phyloP scores from a whole-genome alignment of 2,113 vertebrate species.

The Pavo muticus region DNA sequence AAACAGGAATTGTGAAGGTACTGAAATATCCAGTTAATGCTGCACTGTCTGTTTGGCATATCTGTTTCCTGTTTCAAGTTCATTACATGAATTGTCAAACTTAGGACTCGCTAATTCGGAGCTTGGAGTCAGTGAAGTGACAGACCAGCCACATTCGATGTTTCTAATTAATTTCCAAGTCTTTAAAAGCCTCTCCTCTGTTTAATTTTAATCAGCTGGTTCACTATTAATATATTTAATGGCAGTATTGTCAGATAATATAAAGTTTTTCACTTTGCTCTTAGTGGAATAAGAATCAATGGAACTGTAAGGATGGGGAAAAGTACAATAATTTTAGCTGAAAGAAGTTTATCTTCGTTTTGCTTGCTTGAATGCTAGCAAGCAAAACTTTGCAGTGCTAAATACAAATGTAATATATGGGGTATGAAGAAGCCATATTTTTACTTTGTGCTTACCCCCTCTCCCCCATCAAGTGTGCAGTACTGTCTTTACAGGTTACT shows the following conservation, averaged over 20 bases:
- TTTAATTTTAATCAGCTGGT: slow-evolving; percentile 25
- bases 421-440: background rate
- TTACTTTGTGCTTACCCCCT: background rate
- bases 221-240: slow-evolving; percentile 23
- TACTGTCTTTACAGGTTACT: background rate
- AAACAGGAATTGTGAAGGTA: background rate
- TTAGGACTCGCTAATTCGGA: background rate
- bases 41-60: background rate
- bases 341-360: background rate
- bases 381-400: background rate
- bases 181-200: background rate
- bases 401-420: background rate
- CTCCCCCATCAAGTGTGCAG: background rate
- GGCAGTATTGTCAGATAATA: background rate
- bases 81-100: background rate
- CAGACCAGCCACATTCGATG: background rate
- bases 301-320: background rate
- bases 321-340: background rate
- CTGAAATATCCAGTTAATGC: background rate
- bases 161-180: background rate
- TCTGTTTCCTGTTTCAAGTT: background rate
- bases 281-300: background rate
- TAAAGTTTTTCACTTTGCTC: slow-evolving; percentile 4
- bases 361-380: background rate
- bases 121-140: background rate